These are phyloP conservation scores for Opisthocomus hoazin DNA, from an alignment of 2,113 vertebrate species.

Conservation along the genomic window DNA sequence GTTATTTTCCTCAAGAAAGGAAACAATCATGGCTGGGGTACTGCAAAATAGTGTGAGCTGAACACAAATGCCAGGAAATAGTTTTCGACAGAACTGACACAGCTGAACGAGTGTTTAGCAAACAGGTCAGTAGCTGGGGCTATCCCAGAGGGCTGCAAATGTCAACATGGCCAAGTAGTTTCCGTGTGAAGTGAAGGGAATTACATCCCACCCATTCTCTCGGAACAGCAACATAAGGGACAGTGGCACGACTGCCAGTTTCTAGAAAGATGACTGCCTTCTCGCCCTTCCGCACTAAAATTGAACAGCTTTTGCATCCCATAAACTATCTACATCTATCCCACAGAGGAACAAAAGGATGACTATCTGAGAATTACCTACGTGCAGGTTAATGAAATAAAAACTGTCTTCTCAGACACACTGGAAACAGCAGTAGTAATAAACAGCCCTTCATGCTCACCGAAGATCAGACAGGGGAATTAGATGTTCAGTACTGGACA, in stretches of 20 bases:
- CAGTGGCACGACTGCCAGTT: background rate
- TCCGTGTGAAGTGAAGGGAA: slow-evolving; percentile 1
- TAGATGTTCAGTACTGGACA: background rate
- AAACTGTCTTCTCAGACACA: background rate
- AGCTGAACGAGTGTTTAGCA: slow-evolving; percentile 38
- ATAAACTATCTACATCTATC: background rate
- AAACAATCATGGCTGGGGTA: background rate
- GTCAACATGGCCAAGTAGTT: background rate
- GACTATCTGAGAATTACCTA: background rate
- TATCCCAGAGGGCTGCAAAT: slow-evolving; percentile 23
- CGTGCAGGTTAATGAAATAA: background rate
- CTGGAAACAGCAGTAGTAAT: background rate
- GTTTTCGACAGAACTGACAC: slow-evolving; percentile 15
- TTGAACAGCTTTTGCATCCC: background rate
- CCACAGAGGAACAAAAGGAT: background rate
- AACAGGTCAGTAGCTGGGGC: slow-evolving; percentile 41
- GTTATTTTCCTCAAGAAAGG: slow-evolving; percentile 12
- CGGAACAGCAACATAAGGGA: background rate
- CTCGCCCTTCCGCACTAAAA: background rate
- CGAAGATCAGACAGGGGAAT: background rate
- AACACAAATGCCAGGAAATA: slow-evolving; percentile 6
- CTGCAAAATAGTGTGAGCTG: background rate
- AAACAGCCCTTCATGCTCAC: background rate
- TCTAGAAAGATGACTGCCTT: background rate
- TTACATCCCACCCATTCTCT: background rate